Evolutionary conservation across 2,113 vertebrate species (phyloP).

Genomic region (Mungos mungo): DNA sequence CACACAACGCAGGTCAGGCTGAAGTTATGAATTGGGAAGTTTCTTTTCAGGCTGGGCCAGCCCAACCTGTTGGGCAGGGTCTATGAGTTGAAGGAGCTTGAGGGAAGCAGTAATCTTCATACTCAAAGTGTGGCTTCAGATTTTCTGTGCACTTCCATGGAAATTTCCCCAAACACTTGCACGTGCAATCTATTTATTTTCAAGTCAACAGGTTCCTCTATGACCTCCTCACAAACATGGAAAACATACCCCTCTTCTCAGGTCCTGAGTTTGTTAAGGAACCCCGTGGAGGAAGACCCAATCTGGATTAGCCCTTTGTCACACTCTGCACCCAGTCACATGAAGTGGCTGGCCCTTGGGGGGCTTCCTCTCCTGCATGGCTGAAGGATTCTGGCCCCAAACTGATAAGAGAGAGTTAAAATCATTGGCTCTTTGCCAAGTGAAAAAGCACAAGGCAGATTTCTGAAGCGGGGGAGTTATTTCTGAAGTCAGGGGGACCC

Average conservation of each 20-base stretch:
- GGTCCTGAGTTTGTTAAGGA: neutral
- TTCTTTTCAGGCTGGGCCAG: slow-evolving; percentile 58
- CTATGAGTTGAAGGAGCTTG: neutral
- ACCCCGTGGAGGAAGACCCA: neutral
- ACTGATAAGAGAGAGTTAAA: neutral
- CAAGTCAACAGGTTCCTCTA: slow-evolving; percentile 11
- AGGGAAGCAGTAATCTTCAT: neutral
- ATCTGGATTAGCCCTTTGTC: neutral
- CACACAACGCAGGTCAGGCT: neutral
- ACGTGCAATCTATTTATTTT: slow-evolving; percentile 41
- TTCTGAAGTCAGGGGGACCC: neutral
- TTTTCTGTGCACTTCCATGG: slow-evolving; percentile 10
- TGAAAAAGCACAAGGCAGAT: neutral
- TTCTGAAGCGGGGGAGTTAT: neutral
- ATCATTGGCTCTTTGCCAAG: neutral
- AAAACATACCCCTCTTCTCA: neutral
- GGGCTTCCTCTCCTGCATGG: neutral
- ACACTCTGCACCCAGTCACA: neutral
- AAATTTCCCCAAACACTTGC: neutral
- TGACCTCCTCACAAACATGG: neutral
- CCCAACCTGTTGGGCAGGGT: slow-evolving; percentile 46
- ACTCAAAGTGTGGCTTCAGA: too few species aligned
- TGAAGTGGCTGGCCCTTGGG: neutral
- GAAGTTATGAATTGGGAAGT: neutral
- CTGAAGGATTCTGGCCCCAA: neutral